A percentile compares a stretch with the other conserved stretches of the same genome.
phyloP scores from a whole-genome alignment of 2,113 vertebrate genomes.

The Seriola rivoliana region DNA sequence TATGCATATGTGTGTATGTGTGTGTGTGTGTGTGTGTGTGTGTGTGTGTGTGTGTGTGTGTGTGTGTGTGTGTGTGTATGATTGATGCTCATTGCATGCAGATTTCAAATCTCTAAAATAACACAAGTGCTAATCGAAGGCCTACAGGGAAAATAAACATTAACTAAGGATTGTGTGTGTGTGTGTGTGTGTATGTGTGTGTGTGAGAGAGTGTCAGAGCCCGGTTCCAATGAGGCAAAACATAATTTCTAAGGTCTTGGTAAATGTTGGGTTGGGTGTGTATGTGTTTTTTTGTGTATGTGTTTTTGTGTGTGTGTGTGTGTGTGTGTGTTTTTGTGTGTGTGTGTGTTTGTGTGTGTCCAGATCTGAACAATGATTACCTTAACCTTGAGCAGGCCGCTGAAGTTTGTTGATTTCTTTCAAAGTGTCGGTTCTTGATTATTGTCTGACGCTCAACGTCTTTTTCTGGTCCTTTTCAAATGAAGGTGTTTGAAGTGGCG shows the following conservation, averaged over 20 bases:
- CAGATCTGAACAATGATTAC: conserved; percentile 57
- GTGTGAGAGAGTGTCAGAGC: not conserved
- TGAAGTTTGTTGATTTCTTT: too few relatives aligned
- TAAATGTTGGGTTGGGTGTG: too few relatives aligned
- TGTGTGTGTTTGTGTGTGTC: conserved; percentile 23
- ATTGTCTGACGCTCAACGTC: too few relatives aligned
- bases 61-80: not conserved
- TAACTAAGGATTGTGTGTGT: conserved; percentile 1
- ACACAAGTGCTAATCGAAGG: conserved; percentile 39
- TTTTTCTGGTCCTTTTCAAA: conserved; percentile 18
- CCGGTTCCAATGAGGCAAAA: too few relatives aligned
- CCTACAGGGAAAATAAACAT: conserved; percentile 31
- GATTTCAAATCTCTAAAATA: conserved; percentile 45
- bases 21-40: not conserved
- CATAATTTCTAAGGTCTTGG: too few relatives aligned
- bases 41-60: not conserved
- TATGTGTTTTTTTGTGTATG: too few relatives aligned
- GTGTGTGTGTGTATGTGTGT: not conserved
- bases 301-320: not conserved
- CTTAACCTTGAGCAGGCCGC: conserved; percentile 64
- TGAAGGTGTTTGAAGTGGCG: conserved; percentile 7
- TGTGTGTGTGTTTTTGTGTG: conserved; percentile 13
- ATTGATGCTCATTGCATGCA: not conserved
- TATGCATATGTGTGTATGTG: not conserved
- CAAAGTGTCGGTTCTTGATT: too few relatives aligned